Conservation (phyloP, 2,797 vertebrate genomes). For the Clarias pachynema region DNA sequence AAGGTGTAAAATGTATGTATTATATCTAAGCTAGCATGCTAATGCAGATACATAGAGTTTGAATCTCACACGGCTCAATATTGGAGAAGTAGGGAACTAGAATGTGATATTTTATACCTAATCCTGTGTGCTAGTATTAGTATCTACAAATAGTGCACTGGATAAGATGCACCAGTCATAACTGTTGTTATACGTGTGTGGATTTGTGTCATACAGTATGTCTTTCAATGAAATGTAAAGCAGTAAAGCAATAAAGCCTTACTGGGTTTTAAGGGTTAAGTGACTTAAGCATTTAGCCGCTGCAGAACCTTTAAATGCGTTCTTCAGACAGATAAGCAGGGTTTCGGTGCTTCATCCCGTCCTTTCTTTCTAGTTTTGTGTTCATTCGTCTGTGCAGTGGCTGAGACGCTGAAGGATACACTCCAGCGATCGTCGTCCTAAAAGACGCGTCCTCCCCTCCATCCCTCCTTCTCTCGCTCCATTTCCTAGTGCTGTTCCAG, state of each 20-base stretch:
- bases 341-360: slow-evolving; percentile 34
- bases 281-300: background rate
- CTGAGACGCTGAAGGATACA: slow-evolving; percentile 34
- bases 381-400: slow-evolving; percentile 46
- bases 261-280: background rate
- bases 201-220: background rate
- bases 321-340: slow-evolving; percentile 18
- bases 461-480: slow-evolving; percentile 37
- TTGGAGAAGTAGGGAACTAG: background rate
- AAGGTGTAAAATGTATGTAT: no score
- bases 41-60: background rate
- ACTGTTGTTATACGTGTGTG: background rate
- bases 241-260: background rate
- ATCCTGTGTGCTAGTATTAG: background rate
- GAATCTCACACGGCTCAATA: background rate
- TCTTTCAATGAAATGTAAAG: background rate
- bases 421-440: slow-evolving; percentile 34
- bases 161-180: background rate
- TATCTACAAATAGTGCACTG: background rate
- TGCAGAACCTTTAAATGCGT: background rate
- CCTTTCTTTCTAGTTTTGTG: slow-evolving; percentile 34
- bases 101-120: background rate
- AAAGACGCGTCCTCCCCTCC: slow-evolving; percentile 26
- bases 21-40: no score
- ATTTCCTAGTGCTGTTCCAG: slow-evolving; percentile 31